Conservation (phyloP, 1,140 invertebrate genomes). For the Drosophila paulistorum region DNA sequence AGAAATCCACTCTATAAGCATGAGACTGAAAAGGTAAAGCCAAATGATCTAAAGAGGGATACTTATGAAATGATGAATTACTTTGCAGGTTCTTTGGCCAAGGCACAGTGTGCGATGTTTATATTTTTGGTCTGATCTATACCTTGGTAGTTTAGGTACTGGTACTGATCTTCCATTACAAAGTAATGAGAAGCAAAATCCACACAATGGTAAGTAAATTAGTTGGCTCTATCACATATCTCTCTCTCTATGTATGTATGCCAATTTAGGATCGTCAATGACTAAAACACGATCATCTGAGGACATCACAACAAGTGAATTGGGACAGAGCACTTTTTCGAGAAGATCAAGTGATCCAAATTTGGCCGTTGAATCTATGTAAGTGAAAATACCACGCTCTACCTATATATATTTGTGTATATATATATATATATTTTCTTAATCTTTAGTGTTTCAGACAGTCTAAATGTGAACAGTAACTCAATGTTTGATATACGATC, state of each 20-base stretch:
- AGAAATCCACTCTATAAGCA: conserved; percentile 93
- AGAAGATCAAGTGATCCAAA: conserved; percentile 92
- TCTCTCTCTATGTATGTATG: neutral
- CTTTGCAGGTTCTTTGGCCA: conserved; percentile 89
- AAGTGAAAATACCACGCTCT: conserved; percentile 40
- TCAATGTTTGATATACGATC: conserved; percentile 70
- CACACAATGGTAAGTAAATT: conserved; percentile 64
- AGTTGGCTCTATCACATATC: neutral
- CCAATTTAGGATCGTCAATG: conserved; percentile 84
- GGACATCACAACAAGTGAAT: conserved; percentile 88
- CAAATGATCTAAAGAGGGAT: neutral
- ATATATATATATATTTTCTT: no score
- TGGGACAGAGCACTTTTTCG: conserved; percentile 85
- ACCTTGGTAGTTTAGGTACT: conserved; percentile 86
- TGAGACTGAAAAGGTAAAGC: conserved; percentile 83
- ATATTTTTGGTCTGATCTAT: conserved; percentile 93
- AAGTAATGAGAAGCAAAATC: conserved; percentile 82
- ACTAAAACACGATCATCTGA: conserved; percentile 92
- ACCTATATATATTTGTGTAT: no score
- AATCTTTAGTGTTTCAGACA: conserved; percentile 50
- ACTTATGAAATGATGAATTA: neutral
- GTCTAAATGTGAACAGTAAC: conserved; percentile 64
- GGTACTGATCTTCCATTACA: conserved; percentile 65
- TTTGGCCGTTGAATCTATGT: conserved; percentile 87
- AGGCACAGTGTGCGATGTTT: conserved; percentile 92